Evolutionary conservation across 2,888 invertebrate genomes (phyloP), one percentile per base, ranked within the genome.

Genomic region (Ochlodes sylvanus): DNA sequence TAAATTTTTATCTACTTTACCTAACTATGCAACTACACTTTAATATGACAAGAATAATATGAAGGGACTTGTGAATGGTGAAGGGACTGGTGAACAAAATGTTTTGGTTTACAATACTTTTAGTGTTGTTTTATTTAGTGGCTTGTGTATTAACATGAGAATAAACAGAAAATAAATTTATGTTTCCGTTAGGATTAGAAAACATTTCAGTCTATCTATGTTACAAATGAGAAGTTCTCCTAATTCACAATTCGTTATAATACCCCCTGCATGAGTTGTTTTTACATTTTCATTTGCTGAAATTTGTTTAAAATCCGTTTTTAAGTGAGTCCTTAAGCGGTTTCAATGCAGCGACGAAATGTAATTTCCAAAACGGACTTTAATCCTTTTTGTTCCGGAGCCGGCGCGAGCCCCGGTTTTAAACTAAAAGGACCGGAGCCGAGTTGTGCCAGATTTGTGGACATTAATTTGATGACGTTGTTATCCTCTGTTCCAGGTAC

Each of bases 311-410:
- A 50, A 58, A 66, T 52, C 42, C 41, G 34, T 50, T 52, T 58
- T 58, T 52, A 58, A 66, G 58, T 58, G 65, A 52, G 58, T 58
- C 58, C 65, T 66, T 58, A 32, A 64, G 42, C 47, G 32, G 58
- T 58, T 65, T 65, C 21, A 65, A 17, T 57, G 64, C 57, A 65
- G 64, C 64, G 58, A 42, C 42, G 57, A 58, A 66, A 58, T 66
- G 52, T 58, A 66, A 66, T 66, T 66, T 47, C 58, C 27, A 66
- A 44, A 52, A 41, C 41, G 52, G n/a, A 52, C 52, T 42, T 66
- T 60, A 60, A 66, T 66, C 60, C 60, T 66, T 66, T 66, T 66
- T 54, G 66, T 66, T 66, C 21, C n/a, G 14, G 41, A 52, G 52
- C 42, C 19, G 60, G 14, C 52, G 44, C 52, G 27, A 47, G 50